Base-by-base conservation (phyloP, 2,797 vertebrate species). In the Alauda arvensis region DNA sequence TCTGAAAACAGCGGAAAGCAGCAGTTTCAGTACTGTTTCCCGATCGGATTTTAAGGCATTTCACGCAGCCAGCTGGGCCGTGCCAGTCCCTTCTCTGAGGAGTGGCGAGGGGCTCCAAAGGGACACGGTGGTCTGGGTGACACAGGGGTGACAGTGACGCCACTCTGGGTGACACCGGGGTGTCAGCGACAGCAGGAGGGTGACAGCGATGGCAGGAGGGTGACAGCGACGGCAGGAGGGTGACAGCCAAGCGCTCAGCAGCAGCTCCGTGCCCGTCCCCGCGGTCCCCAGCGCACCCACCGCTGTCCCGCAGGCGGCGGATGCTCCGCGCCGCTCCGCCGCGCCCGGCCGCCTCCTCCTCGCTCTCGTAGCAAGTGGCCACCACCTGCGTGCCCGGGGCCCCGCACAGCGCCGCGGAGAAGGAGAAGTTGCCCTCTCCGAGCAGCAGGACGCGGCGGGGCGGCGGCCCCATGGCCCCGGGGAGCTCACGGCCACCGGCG, bases 341-440 rank as follows among this genome's bases (percentile, higher is more conserved):
- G 10, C 98, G 95, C 72, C 80, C 77, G 24, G 92, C 90, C 62
- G 97, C 91, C 39, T 96, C 96, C 12, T 96, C 96, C 67, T 96
- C 95, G 31, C 74, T 80, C 94, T 98, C 98, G 83, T 97, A 97
- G 80, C 98, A 98, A 31, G 98, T 99, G 83, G 98, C 98, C 3
- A 97, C 98, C 6, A 99, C n/a, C 16, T 43, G 80, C 13, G 87
- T 37, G 25, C 70, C 94, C 9, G 31, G 74, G 10, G 76, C 69
- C 80, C 95, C 95, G 65, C 97, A 96, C 23, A 98, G 77, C 18
- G 96, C 93, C 3, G 97, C 97, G 2, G 99, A 97, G 89, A 98
- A 99, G 3, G 99, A 99, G 93, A 99, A 99, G 94, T 99, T 99
- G n/a, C 99, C 99, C 85, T 99, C 99, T 66, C 99, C 99, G 39